Conservation (phyloP, 2,888 invertebrate genomes). For the Brachylomia viminalis region DNA sequence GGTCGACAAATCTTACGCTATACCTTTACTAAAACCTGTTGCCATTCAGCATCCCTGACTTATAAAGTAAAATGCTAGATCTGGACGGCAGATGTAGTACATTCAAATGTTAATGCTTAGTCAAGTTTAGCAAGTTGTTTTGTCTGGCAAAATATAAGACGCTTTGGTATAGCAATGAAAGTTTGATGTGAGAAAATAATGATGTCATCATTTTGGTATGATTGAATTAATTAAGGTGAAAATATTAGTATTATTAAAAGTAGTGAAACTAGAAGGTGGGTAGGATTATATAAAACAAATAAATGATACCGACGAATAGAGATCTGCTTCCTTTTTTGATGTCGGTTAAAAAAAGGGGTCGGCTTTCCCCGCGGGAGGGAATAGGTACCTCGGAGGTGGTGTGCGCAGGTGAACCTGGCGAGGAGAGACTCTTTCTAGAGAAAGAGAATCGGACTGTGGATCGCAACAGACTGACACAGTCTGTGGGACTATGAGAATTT, state of each 20-base stretch:
- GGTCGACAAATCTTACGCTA: background rate
- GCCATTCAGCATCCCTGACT: background rate
- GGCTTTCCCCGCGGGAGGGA: too few species aligned
- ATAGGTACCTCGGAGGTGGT: too few species aligned
- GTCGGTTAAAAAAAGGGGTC: background rate
- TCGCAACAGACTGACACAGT: too few species aligned
- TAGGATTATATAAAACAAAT: background rate
- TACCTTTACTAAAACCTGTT: background rate
- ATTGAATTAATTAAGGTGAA: too few species aligned
- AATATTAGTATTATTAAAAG: background rate
- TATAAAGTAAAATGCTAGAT: background rate
- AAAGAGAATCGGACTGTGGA: too few species aligned
- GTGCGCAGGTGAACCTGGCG: rapidly evolving
- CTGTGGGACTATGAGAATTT: too few species aligned
- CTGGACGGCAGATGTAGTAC: background rate
- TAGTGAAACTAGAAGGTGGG: background rate
- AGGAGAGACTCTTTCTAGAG: too few species aligned
- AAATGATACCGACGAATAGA: background rate
- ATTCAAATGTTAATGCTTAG: background rate
- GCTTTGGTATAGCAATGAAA: too few species aligned
- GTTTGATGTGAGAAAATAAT: background rate
- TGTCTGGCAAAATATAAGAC: background rate
- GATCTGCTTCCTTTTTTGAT: background rate
- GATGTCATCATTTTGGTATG: background rate
- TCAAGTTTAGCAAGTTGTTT: background rate